Evolutionary conservation across 2,888 invertebrate genomes (phyloP).

Genomic region (Physocephala rufipes): DNA sequence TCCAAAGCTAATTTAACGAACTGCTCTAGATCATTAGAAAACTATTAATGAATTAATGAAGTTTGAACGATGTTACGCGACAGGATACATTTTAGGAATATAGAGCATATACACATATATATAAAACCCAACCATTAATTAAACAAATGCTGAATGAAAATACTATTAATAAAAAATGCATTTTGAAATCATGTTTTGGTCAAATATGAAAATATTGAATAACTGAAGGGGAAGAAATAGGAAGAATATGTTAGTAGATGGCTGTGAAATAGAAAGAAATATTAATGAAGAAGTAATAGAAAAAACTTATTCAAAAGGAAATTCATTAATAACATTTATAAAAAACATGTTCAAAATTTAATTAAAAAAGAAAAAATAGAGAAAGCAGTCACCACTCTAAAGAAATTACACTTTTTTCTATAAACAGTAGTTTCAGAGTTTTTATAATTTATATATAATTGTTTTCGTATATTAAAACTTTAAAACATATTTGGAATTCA

Average conservation of each 20-base stretch:
- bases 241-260: slow-evolving; percentile 48
- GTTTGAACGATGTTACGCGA: not conserved
- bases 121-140: slow-evolving; percentile 22
- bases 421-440: too few relatives aligned
- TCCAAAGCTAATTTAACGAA: not conserved
- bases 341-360: too few relatives aligned
- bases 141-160: not conserved
- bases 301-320: too few relatives aligned
- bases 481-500: too few relatives aligned
- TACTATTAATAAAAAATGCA: slow-evolving; percentile 12
- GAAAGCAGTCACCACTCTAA: too few relatives aligned
- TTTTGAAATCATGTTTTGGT: slow-evolving; percentile 35
- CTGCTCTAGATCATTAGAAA: slow-evolving; percentile 12
- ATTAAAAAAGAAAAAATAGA: too few relatives aligned
- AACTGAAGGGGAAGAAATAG: too few relatives aligned
- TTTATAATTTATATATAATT: too few relatives aligned
- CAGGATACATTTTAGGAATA: slow-evolving; percentile 16
- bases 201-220: slow-evolving; percentile 39
- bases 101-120: slow-evolving; percentile 24
- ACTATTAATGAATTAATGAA: slow-evolving; percentile 40
- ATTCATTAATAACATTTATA: too few relatives aligned
- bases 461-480: too few relatives aligned
- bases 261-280: slow-evolving; percentile 48
- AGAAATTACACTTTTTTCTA: too few relatives aligned
- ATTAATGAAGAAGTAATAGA: slow-evolving; percentile 25